Conservation (phyloP, 2,888 invertebrate species). For the Orthonevra nobilis region DNA sequence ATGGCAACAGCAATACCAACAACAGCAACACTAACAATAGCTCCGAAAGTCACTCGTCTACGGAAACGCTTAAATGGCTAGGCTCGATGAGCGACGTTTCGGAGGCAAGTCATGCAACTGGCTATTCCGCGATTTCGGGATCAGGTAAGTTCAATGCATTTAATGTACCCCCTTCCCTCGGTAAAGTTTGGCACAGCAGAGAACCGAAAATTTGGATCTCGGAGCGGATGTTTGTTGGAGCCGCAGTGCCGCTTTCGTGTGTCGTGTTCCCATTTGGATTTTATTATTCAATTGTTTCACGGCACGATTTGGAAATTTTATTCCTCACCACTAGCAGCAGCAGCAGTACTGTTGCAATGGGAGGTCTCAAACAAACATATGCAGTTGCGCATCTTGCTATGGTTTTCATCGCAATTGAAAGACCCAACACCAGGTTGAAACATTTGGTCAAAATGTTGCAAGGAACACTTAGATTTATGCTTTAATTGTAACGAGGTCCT, state of each 20-base stretch:
- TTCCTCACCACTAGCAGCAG: slow-evolving; percentile 20
- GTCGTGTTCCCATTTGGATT: slow-evolving; percentile 68
- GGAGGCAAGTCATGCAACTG: slow-evolving; percentile 82
- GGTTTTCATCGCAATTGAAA: background rate
- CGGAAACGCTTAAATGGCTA: slow-evolving; percentile 90
- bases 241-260: slow-evolving; percentile 8
- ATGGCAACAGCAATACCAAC: slow-evolving; percentile 45
- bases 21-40: slow-evolving; percentile 78
- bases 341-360: slow-evolving; percentile 30
- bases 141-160: slow-evolving; percentile 76
- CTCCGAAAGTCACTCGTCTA: slow-evolving; percentile 82
- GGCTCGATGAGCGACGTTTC: slow-evolving; percentile 88
- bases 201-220: background rate
- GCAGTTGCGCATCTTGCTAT: slow-evolving; percentile 31
- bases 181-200: slow-evolving; percentile 17
- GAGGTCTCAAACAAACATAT: slow-evolving; percentile 36
- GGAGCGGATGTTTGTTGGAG: background rate
- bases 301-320: slow-evolving; percentile 66
- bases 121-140: slow-evolving; percentile 80
- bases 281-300: slow-evolving; percentile 69
- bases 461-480: slow-evolving; percentile 58
- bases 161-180: slow-evolving; percentile 24
- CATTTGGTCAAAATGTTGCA: slow-evolving; percentile 55
- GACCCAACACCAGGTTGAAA: background rate
- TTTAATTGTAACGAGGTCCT: slow-evolving; percentile 50